Evolutionary conservation across 2,888 invertebrate genomes (phyloP), one percentile per base, ranked within the genome.

Genomic region (Sthenelais limicola): DNA sequence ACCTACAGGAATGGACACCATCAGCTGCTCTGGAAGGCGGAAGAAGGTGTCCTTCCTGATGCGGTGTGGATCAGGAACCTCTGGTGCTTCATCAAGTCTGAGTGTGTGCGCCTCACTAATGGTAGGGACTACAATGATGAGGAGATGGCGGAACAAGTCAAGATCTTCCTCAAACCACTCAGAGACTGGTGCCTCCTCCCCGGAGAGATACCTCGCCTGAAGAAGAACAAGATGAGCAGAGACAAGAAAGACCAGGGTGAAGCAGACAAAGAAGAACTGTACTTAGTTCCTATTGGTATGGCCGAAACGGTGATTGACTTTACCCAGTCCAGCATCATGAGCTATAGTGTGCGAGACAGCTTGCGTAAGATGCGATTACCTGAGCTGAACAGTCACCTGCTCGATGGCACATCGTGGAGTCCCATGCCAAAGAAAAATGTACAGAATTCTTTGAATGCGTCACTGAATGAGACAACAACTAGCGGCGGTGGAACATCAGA

Each of bases 261-360:
- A 7, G 18, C 7, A 12, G 12, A 58, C 12, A 47, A 43, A n/a
- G 62, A 71, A 21, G 71, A 71, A 38, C 35, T 56, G 49, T 79
- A 70, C 58, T 68, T 80, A 3, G 76, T 80, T 3, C 76, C 80
- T 5, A 48, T 80, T 3, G 75, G 74, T 21, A 43, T 78, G 32
- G 77, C 76, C 4, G 68, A 72, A 51, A 79, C 78, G 2, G 76
- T 75, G n/a, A 72, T 80, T 21, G 80, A 80, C 69, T 80, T 76
- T 74, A 74, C 76, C 15, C 71, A 76, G 38, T 68, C 73, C 9
- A 74, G 77, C 56, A 74, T 78, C 51, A 76, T 78, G 71, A 80
- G 76, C 56, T 75, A 73, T 43, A 52, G 75, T 2, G 54, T 77
- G 30, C 69, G 78, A 47, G 71, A 77, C 18, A 72, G 75, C 33